A percentile compares a stretch with the other conserved stretches of the same genome.
Evolutionary conservation across 2,113 vertebrate species (phyloP).

Genomic region (Oreochromis aureus): DNA sequence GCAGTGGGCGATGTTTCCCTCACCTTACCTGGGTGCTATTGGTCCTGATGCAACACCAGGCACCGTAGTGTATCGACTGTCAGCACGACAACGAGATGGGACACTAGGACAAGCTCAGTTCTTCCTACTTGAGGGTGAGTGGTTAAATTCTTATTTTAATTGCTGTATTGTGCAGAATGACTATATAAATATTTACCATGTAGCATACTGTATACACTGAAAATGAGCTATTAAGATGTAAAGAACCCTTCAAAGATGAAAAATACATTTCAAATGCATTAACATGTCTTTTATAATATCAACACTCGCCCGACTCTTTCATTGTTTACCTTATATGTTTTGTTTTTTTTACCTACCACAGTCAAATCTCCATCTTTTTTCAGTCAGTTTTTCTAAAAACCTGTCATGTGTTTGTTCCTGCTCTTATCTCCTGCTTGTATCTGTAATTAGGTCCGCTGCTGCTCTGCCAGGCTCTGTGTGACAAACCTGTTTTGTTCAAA

Average conservation of each 20-base stretch:
- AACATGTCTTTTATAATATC: not conserved
- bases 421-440: slow-evolving; percentile 27
- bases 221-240: not conserved
- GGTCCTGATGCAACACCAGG: slow-evolving; percentile 73
- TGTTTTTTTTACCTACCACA: not conserved
- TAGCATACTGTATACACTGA: not conserved
- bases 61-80: slow-evolving; percentile 74
- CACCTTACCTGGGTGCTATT: slow-evolving; percentile 77
- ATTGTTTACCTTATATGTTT: not conserved
- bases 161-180: not conserved
- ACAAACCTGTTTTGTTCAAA: slow-evolving; percentile 51
- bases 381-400: not conserved
- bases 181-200: not conserved
- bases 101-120: slow-evolving; percentile 64
- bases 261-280: not conserved
- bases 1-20: slow-evolving; percentile 84
- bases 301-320: not conserved
- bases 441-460: slow-evolving; percentile 19
- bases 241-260: not conserved
- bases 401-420: not conserved
- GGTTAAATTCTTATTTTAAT: not conserved
- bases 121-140: slow-evolving; percentile 75
- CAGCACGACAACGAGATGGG: slow-evolving; percentile 44
- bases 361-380: not conserved
- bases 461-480: slow-evolving; percentile 14